A percentile compares a stretch with the other conserved stretches of the same genome.
phyloP scores from a whole-genome alignment of 2,888 invertebrate genomes.

The Lordiphosa fenestrarum region DNA sequence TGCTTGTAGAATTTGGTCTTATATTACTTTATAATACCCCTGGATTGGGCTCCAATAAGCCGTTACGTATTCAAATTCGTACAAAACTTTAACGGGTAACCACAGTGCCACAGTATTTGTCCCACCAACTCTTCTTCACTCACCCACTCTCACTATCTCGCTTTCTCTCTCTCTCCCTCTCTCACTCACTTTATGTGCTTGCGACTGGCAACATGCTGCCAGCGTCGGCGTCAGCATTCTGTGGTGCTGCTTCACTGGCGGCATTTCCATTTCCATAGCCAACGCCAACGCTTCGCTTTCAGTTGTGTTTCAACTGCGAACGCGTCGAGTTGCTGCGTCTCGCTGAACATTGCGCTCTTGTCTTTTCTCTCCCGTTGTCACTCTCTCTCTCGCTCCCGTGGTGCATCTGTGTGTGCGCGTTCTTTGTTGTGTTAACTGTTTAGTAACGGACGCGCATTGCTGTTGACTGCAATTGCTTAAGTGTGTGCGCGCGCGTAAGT shows the following conservation, averaged over 20 bases:
- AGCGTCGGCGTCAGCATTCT: constrained; percentile 4
- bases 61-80: too few species aligned
- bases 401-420: constrained; percentile 28
- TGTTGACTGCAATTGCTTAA: constrained; percentile 13
- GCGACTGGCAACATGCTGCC: constrained; percentile 10
- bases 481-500: constrained; percentile 8
- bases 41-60: too few species aligned
- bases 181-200: constrained; percentile 5
- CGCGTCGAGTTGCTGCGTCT: constrained; percentile 19
- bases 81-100: too few species aligned
- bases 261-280: constrained; percentile 11
- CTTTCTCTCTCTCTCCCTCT: background rate
- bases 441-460: constrained; percentile 40
- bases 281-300: constrained; percentile 9
- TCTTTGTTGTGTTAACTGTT: constrained; percentile 38
- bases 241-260: constrained; percentile 1
- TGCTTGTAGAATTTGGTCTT: too few species aligned
- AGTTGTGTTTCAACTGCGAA: constrained; percentile 15
- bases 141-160: background rate
- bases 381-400: constrained; percentile 10
- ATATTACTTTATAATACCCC: too few species aligned
- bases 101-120: constrained; percentile 1
- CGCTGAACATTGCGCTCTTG: constrained; percentile 2
- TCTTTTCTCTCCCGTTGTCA: background rate
- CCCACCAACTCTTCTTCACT: background rate